Base-by-base conservation (phyloP, 2,797 vertebrate genomes). In the Mormyrus hasselquistii region DNA sequence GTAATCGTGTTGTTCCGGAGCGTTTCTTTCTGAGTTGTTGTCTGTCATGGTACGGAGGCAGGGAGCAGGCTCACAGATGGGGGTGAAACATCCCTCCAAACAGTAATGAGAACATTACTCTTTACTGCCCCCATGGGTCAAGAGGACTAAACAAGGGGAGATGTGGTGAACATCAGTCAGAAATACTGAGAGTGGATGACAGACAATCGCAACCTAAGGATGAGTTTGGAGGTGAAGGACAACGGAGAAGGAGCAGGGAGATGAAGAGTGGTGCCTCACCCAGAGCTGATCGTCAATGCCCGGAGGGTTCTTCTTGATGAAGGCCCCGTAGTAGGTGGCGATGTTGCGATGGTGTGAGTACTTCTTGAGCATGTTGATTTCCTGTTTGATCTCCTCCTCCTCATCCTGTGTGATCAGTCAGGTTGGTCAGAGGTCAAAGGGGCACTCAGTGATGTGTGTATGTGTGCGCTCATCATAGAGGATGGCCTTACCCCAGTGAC, bases 361-460 rank as follows among this genome's bases (percentile, higher is more conserved):
- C 92, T 99, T 99, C 93, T 99, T 99, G 89, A 99, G 93, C 98
- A 99, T 99, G 93, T 99, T 99, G 95, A 99, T 99, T 95, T 99
- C 98, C 38, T 98, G 98, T 94, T 99, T 99, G 95, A 99, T 99
- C 95, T 99, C 98, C 94, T 99, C 98, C 92, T 99, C 98, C 95
- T 99, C 98, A 96, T 99, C 98, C 98, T 99, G 89, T 83, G 90
- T 59, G 91, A 89, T 90, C 87, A 69, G 91, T 53, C 14, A 88
- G 14, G 44, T 14, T 41, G 25, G 69, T 89, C 86, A 82, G 29
- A 83, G n/a, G n/a, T 55, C 85, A 73, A 44, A 59, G 69, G 25
- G 16, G 87, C 84, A 79, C 19, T 76, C n/a, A 41, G 49, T 22
- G 69, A 76, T 69, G 47, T 34, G 47, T 55, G 88, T 10, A 53